phyloP scores from a whole-genome alignment of 2,797 vertebrate species.

The Psittacula echo region DNA sequence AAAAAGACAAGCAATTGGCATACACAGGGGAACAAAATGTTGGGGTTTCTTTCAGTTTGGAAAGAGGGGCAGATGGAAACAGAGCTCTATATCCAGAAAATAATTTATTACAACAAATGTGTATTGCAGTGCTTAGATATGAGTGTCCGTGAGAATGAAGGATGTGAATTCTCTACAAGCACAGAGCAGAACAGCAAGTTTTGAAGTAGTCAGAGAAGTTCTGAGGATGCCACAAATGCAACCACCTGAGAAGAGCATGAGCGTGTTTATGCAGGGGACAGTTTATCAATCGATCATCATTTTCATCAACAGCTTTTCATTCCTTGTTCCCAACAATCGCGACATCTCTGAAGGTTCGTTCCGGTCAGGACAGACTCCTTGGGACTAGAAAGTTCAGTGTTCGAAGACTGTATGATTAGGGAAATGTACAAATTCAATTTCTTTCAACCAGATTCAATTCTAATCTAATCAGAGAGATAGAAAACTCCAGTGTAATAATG shows the following conservation, averaged over 20 bases:
- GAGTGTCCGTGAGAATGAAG: not conserved
- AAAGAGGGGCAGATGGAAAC: not conserved
- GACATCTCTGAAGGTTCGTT: conserved; percentile 19
- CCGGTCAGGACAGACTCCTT: conserved; percentile 61
- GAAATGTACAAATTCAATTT: conserved; percentile 77
- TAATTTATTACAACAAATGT: not conserved
- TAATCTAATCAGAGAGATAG: conserved; percentile 74
- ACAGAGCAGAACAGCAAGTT: not conserved
- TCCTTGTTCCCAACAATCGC: conserved; percentile 49
- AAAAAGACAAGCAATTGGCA: not conserved
- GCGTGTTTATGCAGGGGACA: conserved; percentile 18
- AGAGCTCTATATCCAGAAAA: not conserved
- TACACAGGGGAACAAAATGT: rapidly evolving
- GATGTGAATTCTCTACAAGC: not conserved
- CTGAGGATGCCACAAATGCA: not conserved
- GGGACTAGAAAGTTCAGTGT: conserved; percentile 58
- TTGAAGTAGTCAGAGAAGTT: not conserved
- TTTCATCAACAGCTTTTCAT: conserved; percentile 46
- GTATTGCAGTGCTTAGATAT: not conserved
- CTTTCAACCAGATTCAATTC: conserved; percentile 71
- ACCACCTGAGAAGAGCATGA: not conserved
- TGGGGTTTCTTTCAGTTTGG: not conserved
- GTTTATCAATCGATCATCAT: conserved; percentile 44
- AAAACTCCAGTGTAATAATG: conserved; percentile 71
- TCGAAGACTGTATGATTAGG: conserved; percentile 75